Evolutionary conservation across 1,140 invertebrate species (phyloP).

Genomic region (Drepana arcuata): DNA sequence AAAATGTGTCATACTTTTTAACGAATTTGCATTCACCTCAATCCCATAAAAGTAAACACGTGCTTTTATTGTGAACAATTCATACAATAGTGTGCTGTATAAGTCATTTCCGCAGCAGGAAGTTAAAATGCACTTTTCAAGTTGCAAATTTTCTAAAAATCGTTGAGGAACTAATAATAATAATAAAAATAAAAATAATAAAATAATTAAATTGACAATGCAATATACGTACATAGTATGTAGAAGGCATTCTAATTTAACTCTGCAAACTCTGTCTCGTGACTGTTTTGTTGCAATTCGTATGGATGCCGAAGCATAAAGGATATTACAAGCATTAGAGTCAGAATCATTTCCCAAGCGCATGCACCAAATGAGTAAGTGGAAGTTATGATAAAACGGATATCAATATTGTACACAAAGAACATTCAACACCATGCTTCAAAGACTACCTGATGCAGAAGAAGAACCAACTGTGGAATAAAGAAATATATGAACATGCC

Average conservation of each 20-base stretch:
- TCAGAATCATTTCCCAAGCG: conserved; percentile 34
- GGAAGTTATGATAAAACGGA: conserved; percentile 23
- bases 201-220: conserved; percentile 36
- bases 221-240: conserved; percentile 17
- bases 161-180: too few relatives aligned
- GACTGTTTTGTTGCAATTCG: conserved; percentile 54
- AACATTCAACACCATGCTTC: conserved; percentile 35
- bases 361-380: conserved; percentile 43
- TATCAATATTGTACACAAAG: conserved; percentile 48
- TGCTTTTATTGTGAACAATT: too few relatives aligned
- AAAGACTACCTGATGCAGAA: conserved; percentile 61
- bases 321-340: conserved; percentile 42
- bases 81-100: too few relatives aligned
- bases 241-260: conserved; percentile 32
- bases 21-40: too few relatives aligned
- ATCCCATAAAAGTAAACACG: too few relatives aligned
- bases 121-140: too few relatives aligned
- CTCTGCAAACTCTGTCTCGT: conserved; percentile 66
- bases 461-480: conserved; percentile 57
- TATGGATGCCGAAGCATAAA: conserved; percentile 37
- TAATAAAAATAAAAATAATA: too few relatives aligned
- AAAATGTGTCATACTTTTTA: too few relatives aligned
- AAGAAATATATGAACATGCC: conserved; percentile 55
- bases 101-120: too few relatives aligned
- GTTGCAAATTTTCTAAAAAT: too few relatives aligned